phyloP scores from a whole-genome alignment of 2,888 invertebrate genomes.

The Electrophaes corylata region DNA sequence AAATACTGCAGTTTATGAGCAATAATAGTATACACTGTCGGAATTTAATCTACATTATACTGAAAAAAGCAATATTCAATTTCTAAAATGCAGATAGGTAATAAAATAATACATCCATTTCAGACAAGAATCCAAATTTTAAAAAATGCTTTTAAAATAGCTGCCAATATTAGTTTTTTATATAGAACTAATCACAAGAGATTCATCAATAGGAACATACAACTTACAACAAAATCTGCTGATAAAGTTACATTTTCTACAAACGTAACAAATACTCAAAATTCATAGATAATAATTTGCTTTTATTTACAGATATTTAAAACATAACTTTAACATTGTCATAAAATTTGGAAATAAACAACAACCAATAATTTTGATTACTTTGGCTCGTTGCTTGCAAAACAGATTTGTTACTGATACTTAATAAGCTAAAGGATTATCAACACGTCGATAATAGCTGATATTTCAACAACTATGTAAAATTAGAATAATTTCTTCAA shows the following conservation, averaged over 20 bases:
- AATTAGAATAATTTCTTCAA: slow-evolving; percentile 42
- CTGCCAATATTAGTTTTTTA: slow-evolving; percentile 24
- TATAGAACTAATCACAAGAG: slow-evolving; percentile 55
- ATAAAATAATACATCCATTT: slow-evolving; percentile 3
- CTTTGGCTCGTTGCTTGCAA: slow-evolving; percentile 64
- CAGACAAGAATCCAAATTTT: slow-evolving; percentile 19
- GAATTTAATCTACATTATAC: slow-evolving; percentile 23
- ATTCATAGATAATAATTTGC: slow-evolving; percentile 44
- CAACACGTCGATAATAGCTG: slow-evolving; percentile 41
- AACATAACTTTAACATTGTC: slow-evolving; percentile 57
- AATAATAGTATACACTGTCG: slow-evolving; percentile 48
- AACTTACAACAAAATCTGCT: slow-evolving; percentile 46
- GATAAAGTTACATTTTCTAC: slow-evolving; percentile 31
- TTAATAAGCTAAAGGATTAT: slow-evolving; percentile 30
- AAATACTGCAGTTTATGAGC: slow-evolving; percentile 74
- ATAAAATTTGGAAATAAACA: slow-evolving; percentile 76
- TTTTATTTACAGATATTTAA: slow-evolving; percentile 48
- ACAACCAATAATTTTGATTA: slow-evolving; percentile 64
- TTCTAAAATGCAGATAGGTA: slow-evolving; percentile 33
- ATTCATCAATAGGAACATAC: slow-evolving; percentile 62
- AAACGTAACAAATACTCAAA: slow-evolving; percentile 45
- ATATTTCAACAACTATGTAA: slow-evolving; percentile 46
- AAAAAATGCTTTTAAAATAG: slow-evolving; percentile 24
- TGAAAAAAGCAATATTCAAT: slow-evolving; percentile 31
- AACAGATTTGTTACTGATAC: slow-evolving; percentile 39